Evolutionary conservation across 1,140 invertebrate genomes (phyloP).

Genomic region (Dolichoris vasculosae): DNA sequence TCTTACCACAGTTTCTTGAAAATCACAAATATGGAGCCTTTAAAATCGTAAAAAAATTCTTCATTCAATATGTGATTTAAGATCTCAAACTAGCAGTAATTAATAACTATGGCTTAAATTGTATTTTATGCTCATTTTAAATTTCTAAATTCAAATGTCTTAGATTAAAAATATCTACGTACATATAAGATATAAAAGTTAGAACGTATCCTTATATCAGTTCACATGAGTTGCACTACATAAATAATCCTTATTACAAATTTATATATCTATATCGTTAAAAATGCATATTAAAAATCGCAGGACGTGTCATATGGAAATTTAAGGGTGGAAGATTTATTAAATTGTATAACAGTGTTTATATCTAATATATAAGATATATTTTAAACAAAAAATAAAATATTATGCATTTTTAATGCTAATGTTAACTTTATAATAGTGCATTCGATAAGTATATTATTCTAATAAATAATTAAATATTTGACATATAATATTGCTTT

Average conservation of each 20-base stretch:
- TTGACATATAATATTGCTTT: neutral
- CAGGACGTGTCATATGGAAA: neutral
- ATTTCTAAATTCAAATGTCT: neutral
- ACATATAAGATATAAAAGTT: neutral
- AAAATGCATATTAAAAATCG: constrained; percentile 13
- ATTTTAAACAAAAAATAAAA: neutral
- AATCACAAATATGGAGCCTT: no score
- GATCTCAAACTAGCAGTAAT: no score
- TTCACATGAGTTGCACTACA: neutral
- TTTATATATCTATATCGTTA: constrained; percentile 19
- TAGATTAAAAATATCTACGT: neutral
- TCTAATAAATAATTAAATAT: constrained; percentile 2
- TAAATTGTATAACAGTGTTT: constrained; percentile 6
- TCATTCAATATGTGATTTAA: no score
- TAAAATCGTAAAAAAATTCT: no score
- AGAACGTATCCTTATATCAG: neutral
- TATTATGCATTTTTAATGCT: neutral
- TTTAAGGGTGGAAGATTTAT: constrained; percentile 30
- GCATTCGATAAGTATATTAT: constrained; percentile 16
- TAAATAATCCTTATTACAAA: constrained; percentile 26
- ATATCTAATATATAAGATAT: neutral
- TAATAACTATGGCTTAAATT: neutral
- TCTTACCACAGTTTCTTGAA: no score
- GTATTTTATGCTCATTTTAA: neutral
- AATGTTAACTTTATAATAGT: neutral